Conservation (phyloP, 2,888 invertebrate genomes). For the Pterostichus madidus region DNA sequence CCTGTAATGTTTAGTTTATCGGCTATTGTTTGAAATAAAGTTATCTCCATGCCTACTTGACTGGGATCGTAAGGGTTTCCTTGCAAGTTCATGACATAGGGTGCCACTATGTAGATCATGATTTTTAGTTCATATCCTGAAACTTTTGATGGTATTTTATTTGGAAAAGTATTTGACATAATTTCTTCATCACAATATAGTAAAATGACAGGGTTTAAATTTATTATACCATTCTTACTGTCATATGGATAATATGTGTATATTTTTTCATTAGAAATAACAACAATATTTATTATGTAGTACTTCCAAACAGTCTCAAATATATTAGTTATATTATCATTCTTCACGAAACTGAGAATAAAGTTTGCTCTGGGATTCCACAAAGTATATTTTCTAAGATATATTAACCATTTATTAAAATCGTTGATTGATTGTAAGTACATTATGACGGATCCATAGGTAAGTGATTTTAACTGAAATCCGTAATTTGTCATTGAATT, state of each 20-base stretch:
- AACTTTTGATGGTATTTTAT: conserved; percentile 11
- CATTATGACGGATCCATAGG: neutral
- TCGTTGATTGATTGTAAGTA: neutral
- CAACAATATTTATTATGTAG: conserved; percentile 35
- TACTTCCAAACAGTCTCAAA: conserved; percentile 15
- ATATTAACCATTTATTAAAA: neutral
- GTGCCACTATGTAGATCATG: neutral
- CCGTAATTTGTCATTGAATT: neutral
- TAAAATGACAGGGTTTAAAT: neutral
- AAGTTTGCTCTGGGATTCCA: conserved; percentile 41
- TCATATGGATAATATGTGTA: conserved; percentile 45
- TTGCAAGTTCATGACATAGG: conserved; percentile 67
- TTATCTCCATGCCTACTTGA: conserved; percentile 12
- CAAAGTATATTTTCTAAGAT: conserved; percentile 8
- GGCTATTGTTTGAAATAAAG: conserved; percentile 18
- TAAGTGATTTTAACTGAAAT: neutral
- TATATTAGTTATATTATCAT: conserved; percentile 19
- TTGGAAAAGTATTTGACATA: neutral
- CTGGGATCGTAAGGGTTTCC: conserved; percentile 35
- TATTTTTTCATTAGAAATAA: neutral
- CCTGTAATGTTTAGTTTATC: conserved; percentile 15
- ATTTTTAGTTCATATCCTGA: neutral
- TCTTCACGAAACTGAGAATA: neutral
- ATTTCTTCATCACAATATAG: neutral
- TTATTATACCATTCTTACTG: neutral